Conservation (phyloP, 1,140 invertebrate species). For the Paracyclopina nana region DNA sequence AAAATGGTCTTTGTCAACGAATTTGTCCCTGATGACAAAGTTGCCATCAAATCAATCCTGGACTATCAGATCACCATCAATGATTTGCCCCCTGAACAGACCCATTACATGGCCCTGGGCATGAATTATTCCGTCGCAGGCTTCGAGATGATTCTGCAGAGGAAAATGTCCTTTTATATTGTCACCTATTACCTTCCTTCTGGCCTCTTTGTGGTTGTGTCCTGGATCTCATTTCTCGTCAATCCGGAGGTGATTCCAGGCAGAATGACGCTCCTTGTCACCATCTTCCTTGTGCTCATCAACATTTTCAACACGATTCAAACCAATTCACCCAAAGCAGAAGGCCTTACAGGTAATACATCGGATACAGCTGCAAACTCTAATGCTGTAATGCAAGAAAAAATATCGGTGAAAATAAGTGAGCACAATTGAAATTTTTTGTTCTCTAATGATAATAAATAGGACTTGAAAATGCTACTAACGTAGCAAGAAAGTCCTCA, state of each 20-base stretch:
- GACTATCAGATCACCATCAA: not conserved
- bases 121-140: slow-evolving; percentile 11
- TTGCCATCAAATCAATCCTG: slow-evolving; percentile 3
- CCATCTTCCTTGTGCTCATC: slow-evolving; percentile 8
- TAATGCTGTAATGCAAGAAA: no score
- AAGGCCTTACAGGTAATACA: not conserved
- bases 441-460: no score
- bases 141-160: slow-evolving; percentile 3
- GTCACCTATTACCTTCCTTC: slow-evolving; percentile 14
- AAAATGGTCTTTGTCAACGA: slow-evolving; percentile 9
- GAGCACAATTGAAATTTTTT: no score
- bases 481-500: no score
- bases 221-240: slow-evolving; percentile 13
- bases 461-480: no score
- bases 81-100: not conserved
- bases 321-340: slow-evolving; percentile 8
- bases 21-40: not conserved
- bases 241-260: slow-evolving; percentile 12
- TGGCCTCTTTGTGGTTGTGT: slow-evolving; percentile 10
- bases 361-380: no score
- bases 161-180: slow-evolving; percentile 12
- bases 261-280: slow-evolving; percentile 3
- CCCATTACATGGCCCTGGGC: slow-evolving; percentile 9
- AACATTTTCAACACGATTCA: slow-evolving; percentile 11
- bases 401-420: no score